phyloP scores from a whole-genome alignment of 2,113 vertebrate species.

The Hemichromis elongatus region DNA sequence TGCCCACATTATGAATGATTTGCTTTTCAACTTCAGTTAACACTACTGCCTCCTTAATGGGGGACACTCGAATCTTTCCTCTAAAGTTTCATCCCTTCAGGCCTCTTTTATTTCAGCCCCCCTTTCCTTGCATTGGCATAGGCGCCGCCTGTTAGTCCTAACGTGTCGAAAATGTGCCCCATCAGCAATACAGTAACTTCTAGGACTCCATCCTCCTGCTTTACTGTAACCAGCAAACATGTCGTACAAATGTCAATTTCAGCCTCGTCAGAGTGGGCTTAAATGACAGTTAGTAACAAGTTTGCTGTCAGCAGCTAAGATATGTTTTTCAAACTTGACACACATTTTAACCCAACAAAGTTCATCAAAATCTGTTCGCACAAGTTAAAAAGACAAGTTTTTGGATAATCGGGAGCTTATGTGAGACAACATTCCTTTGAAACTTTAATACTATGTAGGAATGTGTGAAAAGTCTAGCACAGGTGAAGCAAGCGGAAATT shows the following conservation, averaged over 20 bases:
- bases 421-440: background rate
- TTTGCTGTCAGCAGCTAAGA: background rate
- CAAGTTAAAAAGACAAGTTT: background rate
- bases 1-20: conserved; percentile 32
- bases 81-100: conserved; percentile 40
- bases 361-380: background rate
- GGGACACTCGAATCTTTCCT: conserved; percentile 15
- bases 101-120: conserved; percentile 12
- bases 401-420: background rate
- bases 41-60: conserved; percentile 18
- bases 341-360: background rate
- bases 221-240: background rate
- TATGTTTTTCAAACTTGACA: background rate
- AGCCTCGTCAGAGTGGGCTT: background rate
- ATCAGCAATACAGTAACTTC: conserved; percentile 7
- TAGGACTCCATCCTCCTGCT: conserved; percentile 14
- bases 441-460: background rate
- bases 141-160: background rate
- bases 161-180: conserved; percentile 26
- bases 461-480: background rate
- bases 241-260: background rate
- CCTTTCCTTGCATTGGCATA: background rate
- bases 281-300: background rate
- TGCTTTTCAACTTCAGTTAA: conserved; percentile 37
- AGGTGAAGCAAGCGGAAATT: background rate